A percentile compares a stretch with the other conserved stretches of the same genome.
Conservation (phyloP, 2,113 vertebrate genomes). For the Colossoma macropomum region DNA sequence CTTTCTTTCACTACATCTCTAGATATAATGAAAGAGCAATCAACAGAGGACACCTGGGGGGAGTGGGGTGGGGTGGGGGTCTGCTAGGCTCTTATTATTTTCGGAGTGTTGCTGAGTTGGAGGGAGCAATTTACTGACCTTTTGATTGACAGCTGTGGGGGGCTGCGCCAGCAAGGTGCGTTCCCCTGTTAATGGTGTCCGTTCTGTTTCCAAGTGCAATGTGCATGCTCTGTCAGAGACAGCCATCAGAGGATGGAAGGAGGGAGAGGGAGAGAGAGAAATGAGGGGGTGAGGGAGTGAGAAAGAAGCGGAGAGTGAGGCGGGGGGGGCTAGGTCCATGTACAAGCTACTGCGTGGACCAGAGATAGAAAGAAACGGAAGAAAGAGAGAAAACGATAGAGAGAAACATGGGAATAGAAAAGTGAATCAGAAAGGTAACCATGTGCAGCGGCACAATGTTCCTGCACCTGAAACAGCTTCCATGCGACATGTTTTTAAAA, state of each 20-base stretch:
- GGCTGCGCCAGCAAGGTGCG: conserved; percentile 37
- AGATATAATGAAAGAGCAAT: neutral
- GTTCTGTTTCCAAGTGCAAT: conserved; percentile 64
- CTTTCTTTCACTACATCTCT: neutral
- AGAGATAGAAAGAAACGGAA: conserved; percentile 14
- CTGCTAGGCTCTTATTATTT: conserved; percentile 62
- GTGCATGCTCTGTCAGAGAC: conserved; percentile 59
- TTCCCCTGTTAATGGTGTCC: conserved; percentile 64
- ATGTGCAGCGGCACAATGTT: conserved; percentile 64
- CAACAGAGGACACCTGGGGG: no score
- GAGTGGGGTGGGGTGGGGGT: no score
- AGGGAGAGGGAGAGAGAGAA: conserved; percentile 33
- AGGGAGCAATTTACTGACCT: conserved; percentile 60
- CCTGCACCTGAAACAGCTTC: conserved; percentile 54
- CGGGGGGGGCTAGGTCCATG: neutral
- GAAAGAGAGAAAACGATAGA: conserved; percentile 2
- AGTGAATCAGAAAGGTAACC: conserved; percentile 72
- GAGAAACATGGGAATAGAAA: conserved; percentile 57
- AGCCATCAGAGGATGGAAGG: conserved; percentile 33
- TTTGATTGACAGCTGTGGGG: conserved; percentile 69
- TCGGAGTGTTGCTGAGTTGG: conserved; percentile 59
- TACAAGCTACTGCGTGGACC: no score
- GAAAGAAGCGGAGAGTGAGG: conserved; percentile 12
- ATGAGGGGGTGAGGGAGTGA: conserved; percentile 41
- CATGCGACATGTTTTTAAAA: conserved; percentile 59